Conservation (phyloP, 2,888 invertebrate genomes). For the Cantharis lateralis region DNA sequence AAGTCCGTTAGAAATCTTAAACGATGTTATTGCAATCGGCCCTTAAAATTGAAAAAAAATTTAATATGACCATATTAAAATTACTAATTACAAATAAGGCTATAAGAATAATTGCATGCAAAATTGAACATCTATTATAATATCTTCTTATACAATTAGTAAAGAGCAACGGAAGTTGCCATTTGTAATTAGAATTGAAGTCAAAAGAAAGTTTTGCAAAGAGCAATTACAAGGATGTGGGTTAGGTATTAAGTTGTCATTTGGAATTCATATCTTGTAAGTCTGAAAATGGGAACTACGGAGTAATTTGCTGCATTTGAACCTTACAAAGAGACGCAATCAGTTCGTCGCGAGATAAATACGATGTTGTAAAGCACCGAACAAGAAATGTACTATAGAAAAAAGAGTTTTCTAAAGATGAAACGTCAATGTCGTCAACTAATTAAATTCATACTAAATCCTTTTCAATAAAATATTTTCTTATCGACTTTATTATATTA, state of each 20-base stretch:
- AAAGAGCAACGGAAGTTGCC: slow-evolving; percentile 2
- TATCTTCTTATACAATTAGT: slow-evolving; percentile 7
- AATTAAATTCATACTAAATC: not conserved
- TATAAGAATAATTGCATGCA: not conserved
- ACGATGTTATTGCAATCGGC: not conserved
- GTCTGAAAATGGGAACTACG: slow-evolving; percentile 15
- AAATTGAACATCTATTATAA: not conserved
- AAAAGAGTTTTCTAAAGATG: not conserved
- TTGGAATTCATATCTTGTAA: slow-evolving; percentile 24
- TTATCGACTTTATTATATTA: not conserved
- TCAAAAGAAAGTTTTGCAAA: slow-evolving; percentile 8
- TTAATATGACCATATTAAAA: not conserved
- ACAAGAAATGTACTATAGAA: not conserved
- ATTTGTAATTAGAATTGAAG: not conserved
- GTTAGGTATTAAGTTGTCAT: slow-evolving; percentile 19
- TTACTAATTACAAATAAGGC: not conserved
- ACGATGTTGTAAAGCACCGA: slow-evolving; percentile 4
- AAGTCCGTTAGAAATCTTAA: no score
- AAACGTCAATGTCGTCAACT: not conserved
- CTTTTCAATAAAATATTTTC: not conserved
- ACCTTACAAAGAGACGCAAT: slow-evolving; percentile 19
- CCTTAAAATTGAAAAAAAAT: not conserved
- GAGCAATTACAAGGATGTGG: slow-evolving; percentile 15
- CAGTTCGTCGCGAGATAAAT: slow-evolving; percentile 11
- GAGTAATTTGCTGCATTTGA: slow-evolving; percentile 21